Evolutionary conservation across 2,888 invertebrate species (phyloP).

Genomic region (Archaeoteleia sp.): DNA sequence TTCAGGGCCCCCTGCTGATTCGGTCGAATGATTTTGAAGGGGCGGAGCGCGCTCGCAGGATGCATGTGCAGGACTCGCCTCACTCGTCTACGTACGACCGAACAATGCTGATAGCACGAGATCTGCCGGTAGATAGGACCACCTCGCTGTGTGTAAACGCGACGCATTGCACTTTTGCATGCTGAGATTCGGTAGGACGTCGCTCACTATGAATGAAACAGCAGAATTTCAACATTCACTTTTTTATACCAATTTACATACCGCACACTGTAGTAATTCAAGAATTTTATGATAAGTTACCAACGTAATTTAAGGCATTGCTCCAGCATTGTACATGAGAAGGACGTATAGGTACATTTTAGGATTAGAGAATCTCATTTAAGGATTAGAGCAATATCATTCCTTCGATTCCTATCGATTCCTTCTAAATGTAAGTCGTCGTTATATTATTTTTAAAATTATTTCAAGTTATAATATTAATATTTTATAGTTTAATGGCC

Average conservation of each 20-base stretch:
- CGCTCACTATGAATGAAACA: neutral
- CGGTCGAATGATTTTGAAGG: conserved; percentile 52
- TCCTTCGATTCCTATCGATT: too few relatives aligned
- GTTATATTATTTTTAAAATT: too few relatives aligned
- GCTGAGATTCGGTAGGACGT: conserved; percentile 8
- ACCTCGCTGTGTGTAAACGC: conserved; percentile 10
- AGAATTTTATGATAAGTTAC: neutral
- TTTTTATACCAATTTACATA: conserved; percentile 1
- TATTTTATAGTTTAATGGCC: too few relatives aligned
- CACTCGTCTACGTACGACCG: conserved; percentile 10
- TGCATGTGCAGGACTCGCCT: conserved; percentile 33
- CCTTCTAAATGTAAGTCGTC: too few relatives aligned
- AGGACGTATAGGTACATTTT: too few relatives aligned
- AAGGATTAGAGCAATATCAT: too few relatives aligned
- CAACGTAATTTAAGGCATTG: too few relatives aligned
- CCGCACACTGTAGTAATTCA: neutral
- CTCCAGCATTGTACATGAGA: too few relatives aligned
- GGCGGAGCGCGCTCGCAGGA: conserved; percentile 43
- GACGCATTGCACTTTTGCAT: neutral
- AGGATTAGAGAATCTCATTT: too few relatives aligned
- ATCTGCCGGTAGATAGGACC: conserved; percentile 20
- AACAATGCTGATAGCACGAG: conserved; percentile 40
- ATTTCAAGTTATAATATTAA: too few relatives aligned
- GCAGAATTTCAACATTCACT: conserved; percentile 1
- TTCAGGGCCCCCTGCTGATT: conserved; percentile 58